A percentile compares a stretch with the other conserved stretches of the same genome.
These are phyloP conservation scores for Diuraphis noxia DNA, from an alignment of 1,140 invertebrate species.

Conservation along the genomic window DNA sequence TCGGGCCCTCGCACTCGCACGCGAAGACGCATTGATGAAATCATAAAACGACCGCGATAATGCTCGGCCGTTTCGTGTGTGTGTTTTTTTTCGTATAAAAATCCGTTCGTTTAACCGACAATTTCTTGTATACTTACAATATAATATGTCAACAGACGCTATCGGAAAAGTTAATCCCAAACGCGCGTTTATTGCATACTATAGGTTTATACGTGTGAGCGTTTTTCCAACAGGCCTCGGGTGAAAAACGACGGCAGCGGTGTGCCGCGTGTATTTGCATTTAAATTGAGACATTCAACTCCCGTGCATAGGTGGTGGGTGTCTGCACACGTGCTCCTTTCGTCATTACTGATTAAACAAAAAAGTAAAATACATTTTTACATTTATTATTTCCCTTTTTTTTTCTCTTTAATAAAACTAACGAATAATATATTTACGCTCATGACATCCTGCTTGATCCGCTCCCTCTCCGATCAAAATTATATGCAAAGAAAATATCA, in stretches of 20 bases:
- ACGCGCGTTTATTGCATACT: neutral
- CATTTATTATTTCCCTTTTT: neutral
- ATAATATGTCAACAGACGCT: conserved; percentile 42
- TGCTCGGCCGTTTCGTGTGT: neutral
- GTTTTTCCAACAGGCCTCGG: neutral
- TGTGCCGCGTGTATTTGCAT: conserved; percentile 51
- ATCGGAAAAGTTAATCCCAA: conserved; percentile 35
- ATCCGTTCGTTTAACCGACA: conserved; percentile 8
- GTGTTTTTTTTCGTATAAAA: neutral
- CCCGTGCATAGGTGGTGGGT: conserved; percentile 16
- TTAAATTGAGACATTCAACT: conserved; percentile 53
- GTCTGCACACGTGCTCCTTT: neutral
- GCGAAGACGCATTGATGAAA: neutral
- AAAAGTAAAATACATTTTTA: neutral
- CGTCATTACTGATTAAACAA: conserved; percentile 38
- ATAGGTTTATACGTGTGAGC: neutral
- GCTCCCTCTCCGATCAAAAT: neutral
- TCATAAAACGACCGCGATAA: neutral
- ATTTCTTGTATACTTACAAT: conserved; percentile 22
- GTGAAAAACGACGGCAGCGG: conserved; percentile 33
- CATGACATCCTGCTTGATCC: neutral
- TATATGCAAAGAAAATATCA: conserved; percentile 45
- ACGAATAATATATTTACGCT: conserved; percentile 13
- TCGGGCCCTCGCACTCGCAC: too few relatives aligned
- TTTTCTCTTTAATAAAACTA: conserved; percentile 27